Evolutionary conservation across 2,113 vertebrate species (phyloP), one percentile per base, ranked within the genome.

Genomic region (Pipa parva): DNA sequence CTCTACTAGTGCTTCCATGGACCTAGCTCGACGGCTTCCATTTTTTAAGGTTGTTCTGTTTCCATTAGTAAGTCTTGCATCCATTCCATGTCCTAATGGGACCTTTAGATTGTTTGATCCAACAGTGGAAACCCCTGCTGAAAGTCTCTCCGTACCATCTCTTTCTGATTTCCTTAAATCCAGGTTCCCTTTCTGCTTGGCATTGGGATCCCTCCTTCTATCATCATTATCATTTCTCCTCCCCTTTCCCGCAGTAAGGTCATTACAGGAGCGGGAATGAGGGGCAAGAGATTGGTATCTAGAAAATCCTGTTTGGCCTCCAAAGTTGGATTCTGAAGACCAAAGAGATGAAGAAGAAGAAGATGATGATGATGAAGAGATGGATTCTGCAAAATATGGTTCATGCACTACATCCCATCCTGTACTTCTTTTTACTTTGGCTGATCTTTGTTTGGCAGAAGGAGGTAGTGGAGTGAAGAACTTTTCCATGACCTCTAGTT

Each of bases 1-100:
- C 46, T 72, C 58, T 2, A 71, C 71, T 28, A 92, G 78, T 39
- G 79, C 80, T 66, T 92, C 91, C 77, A 90, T 86, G 26, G 90
- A 92, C 65, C 79, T 89, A 24, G 87, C 74, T 72, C 87, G 90
- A 39, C 87, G 81, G 22, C 12, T 7, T 20, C 71, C 72, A 1
- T 80, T 80, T 46, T 78, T 85, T 13, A 58, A 29, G 9, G 58
- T 63, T 15, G 71, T 54, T 2, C 74, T 84, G 28, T 21, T 42
- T 4, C 11, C 48, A 2, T 39, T 51, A 26, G 27, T 25, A 6
- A 11, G 18, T 9, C 22, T 71, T 26, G 71, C 71, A 3, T 76
- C 71, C 24, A 85, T 73, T 52, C 82, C 71, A 20, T 80, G 79
- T n/a, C 48, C 52, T 0, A 54, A 9, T 5, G 21, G 54, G 7